These are phyloP conservation scores for Zaprionus lachaisei DNA, from an alignment of 1,140 invertebrate genomes.

Conservation along the genomic window DNA sequence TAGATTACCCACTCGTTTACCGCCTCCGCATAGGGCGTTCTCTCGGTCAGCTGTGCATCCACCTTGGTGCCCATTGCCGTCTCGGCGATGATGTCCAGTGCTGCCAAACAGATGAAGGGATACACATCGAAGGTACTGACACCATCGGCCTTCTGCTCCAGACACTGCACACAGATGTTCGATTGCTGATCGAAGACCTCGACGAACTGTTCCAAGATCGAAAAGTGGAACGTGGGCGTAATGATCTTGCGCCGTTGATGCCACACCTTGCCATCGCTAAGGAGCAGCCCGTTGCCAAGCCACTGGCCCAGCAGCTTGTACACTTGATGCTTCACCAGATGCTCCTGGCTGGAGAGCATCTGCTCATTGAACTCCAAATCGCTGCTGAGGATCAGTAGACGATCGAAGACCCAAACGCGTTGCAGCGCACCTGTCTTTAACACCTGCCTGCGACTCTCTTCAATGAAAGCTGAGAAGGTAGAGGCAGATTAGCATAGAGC, in stretches of 20 bases:
- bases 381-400: conserved; percentile 53
- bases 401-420: conserved; percentile 86
- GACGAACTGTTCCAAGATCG: conserved; percentile 91
- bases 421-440: conserved; percentile 84
- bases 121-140: conserved; percentile 80
- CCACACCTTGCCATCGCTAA: conserved; percentile 84
- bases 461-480: conserved; percentile 48
- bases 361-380: conserved; percentile 84
- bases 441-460: background rate
- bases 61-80: conserved; percentile 93
- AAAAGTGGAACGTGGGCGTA: conserved; percentile 93
- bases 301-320: conserved; percentile 85
- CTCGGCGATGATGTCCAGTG: conserved; percentile 86
- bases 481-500: background rate
- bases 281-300: conserved; percentile 88
- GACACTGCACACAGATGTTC: conserved; percentile 87
- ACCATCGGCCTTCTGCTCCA: conserved; percentile 85
- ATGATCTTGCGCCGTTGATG: conserved; percentile 84
- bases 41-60: conserved; percentile 88
- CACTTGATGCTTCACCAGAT: conserved; percentile 68
- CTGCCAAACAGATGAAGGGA: conserved; percentile 52
- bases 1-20: conserved; percentile 86
- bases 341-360: conserved; percentile 60
- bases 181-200: conserved; percentile 91
- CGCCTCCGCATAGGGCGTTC: conserved; percentile 90